Conservation (phyloP, 2,797 vertebrate species). For the Sebastiscus albofasciatus region DNA sequence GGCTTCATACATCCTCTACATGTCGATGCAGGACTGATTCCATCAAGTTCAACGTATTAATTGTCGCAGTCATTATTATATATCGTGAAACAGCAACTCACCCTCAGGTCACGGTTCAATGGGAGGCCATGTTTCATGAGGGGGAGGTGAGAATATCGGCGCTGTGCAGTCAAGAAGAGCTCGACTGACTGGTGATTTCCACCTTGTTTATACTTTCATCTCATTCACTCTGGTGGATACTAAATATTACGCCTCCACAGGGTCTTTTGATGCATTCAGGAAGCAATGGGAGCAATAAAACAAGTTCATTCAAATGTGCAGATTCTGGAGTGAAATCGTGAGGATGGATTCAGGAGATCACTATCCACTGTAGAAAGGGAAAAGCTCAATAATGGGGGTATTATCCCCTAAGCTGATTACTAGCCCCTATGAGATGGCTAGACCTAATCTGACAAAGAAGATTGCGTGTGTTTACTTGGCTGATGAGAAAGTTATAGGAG, state of each 20-base stretch:
- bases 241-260: conserved; percentile 5
- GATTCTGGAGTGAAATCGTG: conserved; percentile 19
- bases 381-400: conserved; percentile 57
- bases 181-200: conserved; percentile 6
- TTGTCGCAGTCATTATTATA: background rate
- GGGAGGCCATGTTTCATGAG: conserved; percentile 28
- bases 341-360: conserved; percentile 42
- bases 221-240: conserved; percentile 7
- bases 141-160: conserved; percentile 13
- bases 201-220: conserved; percentile 26
- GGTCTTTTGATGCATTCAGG: conserved; percentile 7
- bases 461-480: conserved; percentile 46
- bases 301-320: conserved; percentile 41
- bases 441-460: conserved; percentile 55
- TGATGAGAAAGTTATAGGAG: conserved; percentile 43
- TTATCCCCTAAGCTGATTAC: conserved; percentile 73
- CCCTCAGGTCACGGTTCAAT: conserved; percentile 31
- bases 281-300: conserved; percentile 31
- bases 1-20: background rate
- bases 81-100: conserved; percentile 6
- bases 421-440: conserved; percentile 35
- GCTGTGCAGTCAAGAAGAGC: background rate
- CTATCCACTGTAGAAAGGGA: conserved; percentile 46
- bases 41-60: conserved; percentile 13
- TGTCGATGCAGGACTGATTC: background rate